phyloP scores from a whole-genome alignment of 2,888 invertebrate species.

The Brenthis daphne region DNA sequence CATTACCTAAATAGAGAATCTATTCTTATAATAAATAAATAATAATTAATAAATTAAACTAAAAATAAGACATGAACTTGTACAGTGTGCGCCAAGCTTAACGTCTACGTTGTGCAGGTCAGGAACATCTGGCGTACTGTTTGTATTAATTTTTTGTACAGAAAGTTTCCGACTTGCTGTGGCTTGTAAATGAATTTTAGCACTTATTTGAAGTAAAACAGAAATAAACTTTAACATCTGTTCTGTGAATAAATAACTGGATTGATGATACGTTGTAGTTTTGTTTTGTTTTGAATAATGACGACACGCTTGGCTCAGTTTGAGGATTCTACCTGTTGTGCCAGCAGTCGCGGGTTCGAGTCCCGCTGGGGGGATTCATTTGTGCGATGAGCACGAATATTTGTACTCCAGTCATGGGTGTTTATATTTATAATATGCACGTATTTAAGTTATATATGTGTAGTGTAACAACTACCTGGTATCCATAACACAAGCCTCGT shows the following conservation, averaged over 20 bases:
- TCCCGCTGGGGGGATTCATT: too few species aligned
- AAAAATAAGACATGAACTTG: neutral
- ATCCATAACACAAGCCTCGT: too few species aligned
- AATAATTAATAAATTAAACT: neutral
- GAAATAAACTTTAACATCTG: conserved; percentile 11
- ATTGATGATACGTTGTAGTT: neutral
- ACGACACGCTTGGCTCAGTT: too few species aligned
- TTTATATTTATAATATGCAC: too few species aligned
- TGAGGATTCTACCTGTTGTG: too few species aligned
- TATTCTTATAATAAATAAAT: too few species aligned
- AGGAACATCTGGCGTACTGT: conserved; percentile 61
- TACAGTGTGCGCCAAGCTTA: conserved; percentile 22
- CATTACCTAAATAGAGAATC: too few species aligned
- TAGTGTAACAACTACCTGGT: too few species aligned
- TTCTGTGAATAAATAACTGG: neutral
- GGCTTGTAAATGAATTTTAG: conserved; percentile 27
- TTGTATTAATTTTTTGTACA: conserved; percentile 42
- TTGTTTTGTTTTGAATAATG: neutral
- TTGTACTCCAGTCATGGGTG: too few species aligned
- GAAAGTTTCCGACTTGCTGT: conserved; percentile 39
- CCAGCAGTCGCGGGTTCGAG: too few species aligned
- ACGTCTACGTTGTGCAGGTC: conserved; percentile 64
- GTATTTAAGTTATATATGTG: too few species aligned
- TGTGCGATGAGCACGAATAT: too few species aligned
- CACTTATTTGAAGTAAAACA: conserved; percentile 15